Conservation (phyloP, 2,797 vertebrate species). For the Lagorchestes hirsutus region DNA sequence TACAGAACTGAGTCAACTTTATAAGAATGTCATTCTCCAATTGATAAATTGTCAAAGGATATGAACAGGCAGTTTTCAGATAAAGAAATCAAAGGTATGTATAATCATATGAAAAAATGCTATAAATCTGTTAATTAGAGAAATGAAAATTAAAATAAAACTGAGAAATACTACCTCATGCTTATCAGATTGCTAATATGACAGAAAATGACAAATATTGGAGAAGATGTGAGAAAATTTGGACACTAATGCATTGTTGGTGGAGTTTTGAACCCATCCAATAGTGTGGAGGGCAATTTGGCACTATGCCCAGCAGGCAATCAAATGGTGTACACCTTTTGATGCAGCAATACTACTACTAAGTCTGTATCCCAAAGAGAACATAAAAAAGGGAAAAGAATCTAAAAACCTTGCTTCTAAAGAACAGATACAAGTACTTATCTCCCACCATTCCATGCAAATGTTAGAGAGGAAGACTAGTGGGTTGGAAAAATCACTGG, state of each 20-base stretch:
- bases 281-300: too few species aligned
- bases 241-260: too few species aligned
- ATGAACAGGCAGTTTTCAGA: neutral
- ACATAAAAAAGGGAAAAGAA: too few species aligned
- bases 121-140: neutral
- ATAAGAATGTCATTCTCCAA: neutral
- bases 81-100: neutral
- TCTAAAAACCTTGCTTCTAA: neutral
- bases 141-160: neutral
- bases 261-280: too few species aligned
- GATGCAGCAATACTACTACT: too few species aligned
- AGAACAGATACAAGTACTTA: neutral
- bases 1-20: neutral
- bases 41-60: neutral
- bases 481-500: too few species aligned
- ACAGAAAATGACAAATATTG: too few species aligned
- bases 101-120: neutral
- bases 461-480: neutral
- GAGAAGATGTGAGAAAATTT: too few species aligned
- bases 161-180: neutral
- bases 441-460: neutral
- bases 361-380: too few species aligned
- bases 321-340: too few species aligned
- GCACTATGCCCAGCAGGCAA: too few species aligned
- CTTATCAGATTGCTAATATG: too few species aligned